phyloP scores from a whole-genome alignment of 2,113 vertebrate genomes.

The Pycnonotus jocosus region DNA sequence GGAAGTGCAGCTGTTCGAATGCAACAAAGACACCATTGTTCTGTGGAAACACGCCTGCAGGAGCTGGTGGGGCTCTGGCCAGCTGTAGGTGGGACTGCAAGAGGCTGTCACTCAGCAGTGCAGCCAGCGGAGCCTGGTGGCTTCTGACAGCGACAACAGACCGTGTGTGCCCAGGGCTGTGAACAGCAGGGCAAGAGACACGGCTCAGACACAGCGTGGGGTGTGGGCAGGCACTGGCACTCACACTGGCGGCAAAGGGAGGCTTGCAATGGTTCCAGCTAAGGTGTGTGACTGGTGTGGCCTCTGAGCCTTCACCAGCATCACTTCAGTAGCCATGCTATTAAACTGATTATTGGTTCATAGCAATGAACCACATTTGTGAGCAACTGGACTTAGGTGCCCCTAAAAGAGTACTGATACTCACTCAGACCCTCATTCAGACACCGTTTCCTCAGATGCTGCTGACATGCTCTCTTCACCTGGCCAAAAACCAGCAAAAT shows the following conservation, averaged over 20 bases:
- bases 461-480: not conserved
- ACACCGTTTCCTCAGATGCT: not conserved
- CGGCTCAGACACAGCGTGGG: not conserved
- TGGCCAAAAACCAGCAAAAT: not conserved
- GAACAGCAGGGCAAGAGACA: not conserved
- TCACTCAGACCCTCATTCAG: not conserved
- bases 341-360: not conserved
- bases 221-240: not conserved
- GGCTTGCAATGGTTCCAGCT: not conserved
- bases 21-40: constrained; percentile 51
- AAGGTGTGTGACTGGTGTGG: not conserved
- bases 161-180: not conserved
- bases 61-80: not conserved
- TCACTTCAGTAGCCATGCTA: not conserved
- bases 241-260: rapidly evolving
- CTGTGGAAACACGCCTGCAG: rapidly evolving
- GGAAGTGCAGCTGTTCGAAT: constrained; percentile 27
- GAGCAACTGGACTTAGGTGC: not conserved
- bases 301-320: not conserved
- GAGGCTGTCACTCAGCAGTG: not conserved
- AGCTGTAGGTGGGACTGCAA: not conserved
- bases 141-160: not conserved
- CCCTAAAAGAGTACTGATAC: not conserved
- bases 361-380: not conserved
- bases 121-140: not conserved